Percentiles rank a stretch among this genome's conserved stretches.
Evolutionary conservation across 2,113 vertebrate species (phyloP).

Genomic region (Petrocephalus zakoni): DNA sequence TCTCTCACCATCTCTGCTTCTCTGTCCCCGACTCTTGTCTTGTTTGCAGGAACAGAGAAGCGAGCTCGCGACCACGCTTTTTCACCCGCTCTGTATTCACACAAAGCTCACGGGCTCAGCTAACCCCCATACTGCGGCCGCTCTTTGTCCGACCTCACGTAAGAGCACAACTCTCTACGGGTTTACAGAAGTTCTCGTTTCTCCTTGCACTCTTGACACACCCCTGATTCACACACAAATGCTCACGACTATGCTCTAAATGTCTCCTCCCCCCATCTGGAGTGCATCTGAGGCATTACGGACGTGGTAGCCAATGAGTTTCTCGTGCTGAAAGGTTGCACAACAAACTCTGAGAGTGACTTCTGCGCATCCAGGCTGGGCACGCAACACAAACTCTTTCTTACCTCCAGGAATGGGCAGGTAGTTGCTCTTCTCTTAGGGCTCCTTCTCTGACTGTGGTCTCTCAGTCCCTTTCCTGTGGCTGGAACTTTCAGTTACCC

Average conservation of each 20-base stretch:
- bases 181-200: neutral
- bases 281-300: neutral
- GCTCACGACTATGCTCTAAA: neutral
- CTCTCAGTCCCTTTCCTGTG: neutral
- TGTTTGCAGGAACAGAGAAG: neutral
- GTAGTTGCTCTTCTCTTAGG: neutral
- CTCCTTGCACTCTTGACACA: neutral
- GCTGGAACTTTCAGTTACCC: neutral
- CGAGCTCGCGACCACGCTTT: neutral
- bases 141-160: neutral
- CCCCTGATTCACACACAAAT: neutral
- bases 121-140: too few species aligned
- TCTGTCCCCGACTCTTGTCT: neutral
- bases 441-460: neutral
- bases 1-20: conserved; percentile 6
- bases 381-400: neutral
- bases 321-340: neutral
- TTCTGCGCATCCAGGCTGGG: neutral
- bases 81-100: neutral
- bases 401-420: conserved; percentile 7
- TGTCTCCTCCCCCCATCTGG: neutral
- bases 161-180: neutral
- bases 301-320: neutral
- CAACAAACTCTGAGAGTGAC: neutral
- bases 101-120: neutral